These are phyloP conservation scores for Drosophila melanosoma DNA, from an alignment of 2,888 invertebrate genomes.

Conservation along the genomic window DNA sequence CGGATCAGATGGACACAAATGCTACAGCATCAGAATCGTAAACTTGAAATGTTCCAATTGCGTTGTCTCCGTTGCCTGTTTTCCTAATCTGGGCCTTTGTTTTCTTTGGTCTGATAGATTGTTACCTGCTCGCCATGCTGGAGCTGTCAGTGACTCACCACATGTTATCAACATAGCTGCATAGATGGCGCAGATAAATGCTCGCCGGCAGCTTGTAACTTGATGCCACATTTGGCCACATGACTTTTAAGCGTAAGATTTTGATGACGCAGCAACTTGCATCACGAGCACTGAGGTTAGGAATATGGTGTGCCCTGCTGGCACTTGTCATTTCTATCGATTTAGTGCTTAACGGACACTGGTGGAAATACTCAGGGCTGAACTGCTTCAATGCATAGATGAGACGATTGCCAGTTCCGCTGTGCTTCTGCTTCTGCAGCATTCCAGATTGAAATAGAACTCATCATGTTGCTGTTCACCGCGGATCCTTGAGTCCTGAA, in stretches of 20 bases:
- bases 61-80: background rate
- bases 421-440: conserved; percentile 66
- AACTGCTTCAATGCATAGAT: conserved; percentile 5
- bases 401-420: conserved; percentile 39
- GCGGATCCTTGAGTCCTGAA: conserved; percentile 53
- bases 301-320: conserved; percentile 88
- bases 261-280: conserved; percentile 76
- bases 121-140: conserved; percentile 71
- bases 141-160: conserved; percentile 87
- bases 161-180: conserved; percentile 87
- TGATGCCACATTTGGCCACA: conserved; percentile 25
- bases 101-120: conserved; percentile 50
- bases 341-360: conserved; percentile 80
- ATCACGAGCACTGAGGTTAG: conserved; percentile 87
- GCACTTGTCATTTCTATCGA: conserved; percentile 49
- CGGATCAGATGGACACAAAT: conserved; percentile 64
- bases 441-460: conserved; percentile 71
- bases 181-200: too few species aligned
- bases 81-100: conserved; percentile 11
- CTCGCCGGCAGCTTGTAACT: too few species aligned
- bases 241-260: conserved; percentile 34
- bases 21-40: conserved; percentile 8
- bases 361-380: conserved; percentile 47
- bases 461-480: conserved; percentile 77
- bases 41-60: background rate